Evolutionary conservation across 2,113 vertebrate genomes (phyloP), one percentile per base, ranked within the genome.

Genomic region (Columba janthina): DNA sequence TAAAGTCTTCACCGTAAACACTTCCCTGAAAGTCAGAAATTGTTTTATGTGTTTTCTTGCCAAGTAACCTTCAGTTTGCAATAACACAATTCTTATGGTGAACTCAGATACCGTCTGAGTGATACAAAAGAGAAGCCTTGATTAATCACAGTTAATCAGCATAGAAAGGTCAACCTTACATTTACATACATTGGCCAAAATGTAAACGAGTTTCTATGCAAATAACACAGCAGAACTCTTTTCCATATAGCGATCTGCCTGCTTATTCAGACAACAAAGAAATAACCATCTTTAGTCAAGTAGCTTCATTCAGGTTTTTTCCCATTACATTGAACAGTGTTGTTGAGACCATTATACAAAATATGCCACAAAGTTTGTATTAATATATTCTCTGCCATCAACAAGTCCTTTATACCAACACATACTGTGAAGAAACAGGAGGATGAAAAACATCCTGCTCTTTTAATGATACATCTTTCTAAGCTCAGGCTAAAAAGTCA

Each of bases 401-500:
- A 14, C 7, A 42, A 88, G 28, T 24, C 44, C 66, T 71, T 58
- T 29, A 36, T 56, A 28, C 5, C 42, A 48, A 38, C 10, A 29
- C 3, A 11, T 5, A 5, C 2, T 16, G 14, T 25, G 5, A 56
- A 71, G 28, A 11, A 66, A 40, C 0, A 0, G 7, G 20, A 80
- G 54, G 21, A 62, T 8, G 1, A 50, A 42, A 58, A 65, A 7
- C 16, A 32, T 15, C 15, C 10, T 21, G 20, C 42, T 77, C 22
- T 58, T 19, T 34, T 57, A 44, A 14, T 7, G 36, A 21, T 29
- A 64, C 36, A 17, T 3, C 31, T 46, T 40, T 29, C 14, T 34
- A 13, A 80, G 9, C 53, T 54, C 61, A 81, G 61, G 18, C 25
- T 28, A 1, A 58, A 57, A 40, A 62, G 34, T 25, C 18, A 25